Base-by-base conservation (phyloP, 2,888 invertebrate genomes). In the Clivina fossor region DNA sequence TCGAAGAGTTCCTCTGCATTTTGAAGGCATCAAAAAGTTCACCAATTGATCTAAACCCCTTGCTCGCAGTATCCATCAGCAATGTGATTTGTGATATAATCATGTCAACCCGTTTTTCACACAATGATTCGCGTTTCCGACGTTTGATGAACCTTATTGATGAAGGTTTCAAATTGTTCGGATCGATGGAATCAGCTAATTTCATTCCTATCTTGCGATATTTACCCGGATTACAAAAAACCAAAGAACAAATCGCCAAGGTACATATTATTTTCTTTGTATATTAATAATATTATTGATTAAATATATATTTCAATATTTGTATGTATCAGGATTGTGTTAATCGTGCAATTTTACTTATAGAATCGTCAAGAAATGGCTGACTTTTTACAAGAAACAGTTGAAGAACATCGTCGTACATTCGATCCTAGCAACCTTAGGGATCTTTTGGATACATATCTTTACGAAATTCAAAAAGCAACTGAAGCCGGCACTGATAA, bases 61-160 rank as follows among this genome's bases (percentile, higher is more conserved):
- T 84, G 15, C 80, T 94, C 47, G 87, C 90, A 32, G 81, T 91
- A 62, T 86, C 89, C 22, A 86, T 93, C 62, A 90, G 90, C 68
- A 94, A 94, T 74, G 92, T 94, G 3, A 93, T 94, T 63, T 93
- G 93, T 73, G 88, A 89, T 60, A 83, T 93, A 64, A 83, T 93
- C 67, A 93, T 94, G 93, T 89, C 90, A 24, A 85, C 90, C 3
- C 80, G 91, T 33, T 94, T 93, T 73, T 82, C 84, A 54, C 82
- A 85, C 62, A 85, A 88, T 47, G 92, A 93, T 69, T 75, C 76
- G 3, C 80, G 86, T 48, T 93, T 93, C 74, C 79, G 81, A 47
- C 80, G 90, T 53, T 88, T 93, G 66, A 91, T 90, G 80, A 77
- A 80, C 61, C 78, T 93, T n/a, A 91, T 93, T 66, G 92, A 93